Base-by-base conservation (phyloP, 2,888 invertebrate genomes). In the Cephonodes hylas region DNA sequence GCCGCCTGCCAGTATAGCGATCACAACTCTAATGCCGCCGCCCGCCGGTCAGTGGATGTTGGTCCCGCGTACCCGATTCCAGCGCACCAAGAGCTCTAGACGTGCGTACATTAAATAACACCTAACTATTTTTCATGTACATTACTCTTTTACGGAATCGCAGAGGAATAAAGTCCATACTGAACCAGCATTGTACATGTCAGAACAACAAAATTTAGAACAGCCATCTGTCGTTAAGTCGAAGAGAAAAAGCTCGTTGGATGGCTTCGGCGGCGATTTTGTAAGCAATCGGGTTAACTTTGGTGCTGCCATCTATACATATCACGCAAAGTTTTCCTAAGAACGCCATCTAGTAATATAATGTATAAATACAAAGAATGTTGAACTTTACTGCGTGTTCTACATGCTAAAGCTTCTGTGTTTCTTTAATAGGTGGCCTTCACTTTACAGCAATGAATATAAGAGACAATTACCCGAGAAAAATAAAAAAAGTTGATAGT, bases 1-100 rank as follows among this genome's bases (percentile, higher is more conserved):
- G 84, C 83, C 91, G 91, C 91, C 92, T 91, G 89, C 83, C 86
- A 81, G 84, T 71, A 76, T 76, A 84, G 79, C 85, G 84, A 82
- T 83, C 88, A 85, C 86, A 84, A 86, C 84, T 86, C 83, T 82
- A 91, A 91, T 92, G 90, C 85, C 84, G 84, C 71, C 73, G 68
- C 67, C 73, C 45, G 70, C 69, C 72, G 71, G 74, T 67, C 73
- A 73, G 73, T 77, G 78, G 76, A 79, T 78, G 85, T 81, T 78
- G 83, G 83, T 77, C 80, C 82, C 84, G 82, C 84, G 80, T 80
- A 83, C 82, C 77, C 77, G 80, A 81, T 76, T 77, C 80, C 74
- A 78, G 76, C 82, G 76, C 78, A 80, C 81, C 72, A 79, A 65
- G 72, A 73, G 59, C 69, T 66, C 62, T 38, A 42, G 64, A 67